A percentile compares a stretch with the other conserved stretches of the same genome.
Conservation (phyloP, 1,140 invertebrate species). For the Microplitis mediator region DNA sequence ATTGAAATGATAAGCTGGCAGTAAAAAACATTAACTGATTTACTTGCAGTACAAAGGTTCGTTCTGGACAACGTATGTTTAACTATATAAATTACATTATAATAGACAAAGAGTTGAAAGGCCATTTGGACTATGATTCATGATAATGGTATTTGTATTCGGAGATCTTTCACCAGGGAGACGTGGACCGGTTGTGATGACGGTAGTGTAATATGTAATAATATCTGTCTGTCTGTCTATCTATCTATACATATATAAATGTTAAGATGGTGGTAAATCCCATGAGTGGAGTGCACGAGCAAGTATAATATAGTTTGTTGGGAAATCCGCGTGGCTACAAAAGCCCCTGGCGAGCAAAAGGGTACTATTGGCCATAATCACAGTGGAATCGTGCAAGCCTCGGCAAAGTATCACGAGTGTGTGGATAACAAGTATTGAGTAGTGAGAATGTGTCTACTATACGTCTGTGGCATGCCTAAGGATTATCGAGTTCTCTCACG, state of each 20-base stretch:
- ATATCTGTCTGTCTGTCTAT: too few species aligned
- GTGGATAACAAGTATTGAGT: neutral
- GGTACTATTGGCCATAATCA: slow-evolving; percentile 26
- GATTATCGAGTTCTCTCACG: slow-evolving; percentile 36
- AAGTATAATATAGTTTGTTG: neutral
- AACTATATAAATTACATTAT: too few species aligned
- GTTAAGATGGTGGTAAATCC: neutral
- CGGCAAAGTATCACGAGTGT: slow-evolving; percentile 12
- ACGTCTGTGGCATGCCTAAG: neutral
- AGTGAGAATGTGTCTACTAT: neutral
- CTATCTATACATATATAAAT: neutral
- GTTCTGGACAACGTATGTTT: too few species aligned
- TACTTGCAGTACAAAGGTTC: neutral
- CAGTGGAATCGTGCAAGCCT: slow-evolving; percentile 24
- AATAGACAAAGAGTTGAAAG: too few species aligned
- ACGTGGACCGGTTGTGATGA: too few species aligned
- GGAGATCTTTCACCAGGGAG: too few species aligned
- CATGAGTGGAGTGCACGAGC: neutral
- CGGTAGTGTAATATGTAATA: too few species aligned
- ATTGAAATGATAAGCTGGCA: neutral
- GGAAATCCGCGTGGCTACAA: slow-evolving; percentile 18
- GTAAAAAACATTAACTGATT: too few species aligned
- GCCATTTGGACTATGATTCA: too few species aligned
- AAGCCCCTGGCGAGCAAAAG: slow-evolving; percentile 15
- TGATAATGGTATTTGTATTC: too few species aligned